Base-by-base conservation (phyloP, 1,140 invertebrate genomes). In the Zophobas atratus region DNA sequence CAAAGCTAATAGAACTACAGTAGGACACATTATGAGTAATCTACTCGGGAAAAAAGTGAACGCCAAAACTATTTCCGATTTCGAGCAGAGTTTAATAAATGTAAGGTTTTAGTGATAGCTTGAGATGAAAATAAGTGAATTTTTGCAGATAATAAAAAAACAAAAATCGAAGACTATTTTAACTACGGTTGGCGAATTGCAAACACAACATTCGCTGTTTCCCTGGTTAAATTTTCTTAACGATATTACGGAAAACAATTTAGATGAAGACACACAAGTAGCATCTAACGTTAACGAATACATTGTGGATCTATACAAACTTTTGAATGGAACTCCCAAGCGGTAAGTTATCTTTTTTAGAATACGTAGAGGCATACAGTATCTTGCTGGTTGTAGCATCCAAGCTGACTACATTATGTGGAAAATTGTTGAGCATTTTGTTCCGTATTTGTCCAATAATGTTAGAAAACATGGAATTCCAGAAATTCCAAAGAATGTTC, bases 371-470 rank as follows among this genome's bases (percentile, higher is more conserved):
- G n/a, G 6, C n/a, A 60, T 46, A 3, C 3, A 46, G 43, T 46
- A 60, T 36, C 33, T 20, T 36, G 6, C 1, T 36, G 43, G 43
- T 67, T 67, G 38, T 36, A 67, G 60, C 33, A 49, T 36, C 6
- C 49, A 73, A 48, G 71, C 71, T 53, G 56, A 73, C 39, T 73
- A 73, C 33, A 73, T 73, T 5, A 41, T 73, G 34, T 73, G 71
- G 71, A 56, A 43, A 32, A 56, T 73, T 6, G 5, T 73, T 6
- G 41, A 73, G 20, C 3, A 73, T 41, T 73, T 56, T 73, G 35
- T 38, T 4, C 51, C 49, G 8, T 73, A 39, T 20, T 8, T 73
- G 41, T 43, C 49, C 39, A 2, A 73, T 20, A 6, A 36, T 8
- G 39, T 46, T 55, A 8, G 71, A 43, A 34, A 72, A 6, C 49